These are phyloP conservation scores for Lathronympha strigana DNA, from an alignment of 2,888 invertebrate species.

Conservation along the genomic window DNA sequence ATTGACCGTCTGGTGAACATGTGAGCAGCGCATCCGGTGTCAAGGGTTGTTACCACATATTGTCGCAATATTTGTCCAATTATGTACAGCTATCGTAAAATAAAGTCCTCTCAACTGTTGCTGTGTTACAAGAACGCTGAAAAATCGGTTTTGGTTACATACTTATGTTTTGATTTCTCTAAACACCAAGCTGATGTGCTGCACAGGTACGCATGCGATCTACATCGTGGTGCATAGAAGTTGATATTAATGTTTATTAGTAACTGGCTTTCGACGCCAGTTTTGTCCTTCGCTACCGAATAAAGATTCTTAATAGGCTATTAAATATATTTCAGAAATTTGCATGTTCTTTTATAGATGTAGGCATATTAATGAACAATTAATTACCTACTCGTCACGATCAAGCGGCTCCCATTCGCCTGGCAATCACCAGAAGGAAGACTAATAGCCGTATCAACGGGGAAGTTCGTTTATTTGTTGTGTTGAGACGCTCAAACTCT, in stretches of 20 bases:
- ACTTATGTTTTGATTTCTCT: no score
- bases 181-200: no score
- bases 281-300: neutral
- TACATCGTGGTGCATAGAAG: no score
- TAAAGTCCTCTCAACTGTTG: neutral
- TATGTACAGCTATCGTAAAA: conserved; percentile 48
- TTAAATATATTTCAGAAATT: neutral
- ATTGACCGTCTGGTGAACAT: conserved; percentile 76
- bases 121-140: neutral
- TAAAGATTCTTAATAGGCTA: neutral
- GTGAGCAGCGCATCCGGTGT: conserved; percentile 78
- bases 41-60: conserved; percentile 51
- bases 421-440: conserved; percentile 67
- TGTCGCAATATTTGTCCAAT: conserved; percentile 48
- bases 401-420: conserved; percentile 60
- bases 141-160: no score
- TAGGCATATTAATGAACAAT: conserved; percentile 34
- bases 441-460: conserved; percentile 68
- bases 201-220: no score
- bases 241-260: no score
- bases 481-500: conserved; percentile 58
- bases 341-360: conserved; percentile 1
- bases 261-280: no score
- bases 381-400: conserved; percentile 48
- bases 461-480: conserved; percentile 71